Evolutionary conservation across 2,797 vertebrate species (phyloP).

Genomic region (Varecia variegata): DNA sequence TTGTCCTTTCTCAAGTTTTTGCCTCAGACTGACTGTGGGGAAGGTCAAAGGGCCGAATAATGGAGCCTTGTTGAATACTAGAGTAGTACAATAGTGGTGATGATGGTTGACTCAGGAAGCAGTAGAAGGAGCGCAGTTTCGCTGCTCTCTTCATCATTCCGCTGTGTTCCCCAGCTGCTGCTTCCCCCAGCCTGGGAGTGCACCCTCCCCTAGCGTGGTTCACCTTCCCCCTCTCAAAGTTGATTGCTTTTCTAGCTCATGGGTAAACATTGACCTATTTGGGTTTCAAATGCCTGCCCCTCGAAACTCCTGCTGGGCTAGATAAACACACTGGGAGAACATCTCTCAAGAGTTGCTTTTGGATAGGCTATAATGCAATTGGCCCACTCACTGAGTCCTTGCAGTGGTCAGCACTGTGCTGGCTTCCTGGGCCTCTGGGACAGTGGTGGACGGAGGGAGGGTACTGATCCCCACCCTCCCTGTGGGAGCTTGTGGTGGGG

Average conservation of each 20-base stretch:
- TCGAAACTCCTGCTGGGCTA: slow-evolving; percentile 20
- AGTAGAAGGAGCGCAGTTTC: not conserved
- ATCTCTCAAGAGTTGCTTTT: slow-evolving; percentile 42
- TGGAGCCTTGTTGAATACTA: not conserved
- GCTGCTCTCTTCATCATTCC: not conserved
- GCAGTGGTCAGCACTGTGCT: not conserved
- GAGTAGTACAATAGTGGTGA: not conserved
- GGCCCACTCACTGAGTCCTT: not conserved
- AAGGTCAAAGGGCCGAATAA: not conserved
- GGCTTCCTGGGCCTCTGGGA: not conserved
- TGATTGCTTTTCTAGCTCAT: slow-evolving; percentile 58
- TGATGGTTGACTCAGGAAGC: not conserved
- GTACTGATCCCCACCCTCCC: not conserved
- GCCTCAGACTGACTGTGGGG: not conserved
- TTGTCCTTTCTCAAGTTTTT: not conserved
- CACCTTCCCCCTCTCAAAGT: not conserved
- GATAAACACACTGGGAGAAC: slow-evolving; percentile 35
- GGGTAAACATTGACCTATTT: slow-evolving; percentile 70
- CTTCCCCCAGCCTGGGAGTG: not conserved
- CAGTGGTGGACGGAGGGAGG: not conserved
- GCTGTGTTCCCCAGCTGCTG: not conserved
- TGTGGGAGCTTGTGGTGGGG: not conserved
- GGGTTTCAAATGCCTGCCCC: slow-evolving; percentile 56
- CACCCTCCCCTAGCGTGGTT: not conserved
- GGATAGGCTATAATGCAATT: not conserved